phyloP scores from a whole-genome alignment of 2,888 invertebrate genomes.

The Rhodophaea formosa region DNA sequence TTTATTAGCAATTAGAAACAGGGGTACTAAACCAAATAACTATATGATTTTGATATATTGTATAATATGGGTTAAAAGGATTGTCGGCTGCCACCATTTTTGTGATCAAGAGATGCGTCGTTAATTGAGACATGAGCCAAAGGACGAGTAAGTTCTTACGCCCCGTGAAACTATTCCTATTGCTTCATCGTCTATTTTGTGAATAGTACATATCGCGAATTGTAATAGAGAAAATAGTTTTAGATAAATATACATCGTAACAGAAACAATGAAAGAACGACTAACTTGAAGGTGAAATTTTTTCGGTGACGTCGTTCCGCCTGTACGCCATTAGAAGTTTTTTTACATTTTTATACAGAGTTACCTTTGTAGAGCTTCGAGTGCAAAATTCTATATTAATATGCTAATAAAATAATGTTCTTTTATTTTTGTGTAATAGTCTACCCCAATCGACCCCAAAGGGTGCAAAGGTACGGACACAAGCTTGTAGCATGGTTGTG shows the following conservation, averaged over 20 bases:
- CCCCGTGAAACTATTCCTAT: too few relatives aligned
- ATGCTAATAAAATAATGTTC: conserved; percentile 60
- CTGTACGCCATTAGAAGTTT: conserved; percentile 36
- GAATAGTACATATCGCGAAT: conserved; percentile 28
- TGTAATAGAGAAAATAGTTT: conserved; percentile 29
- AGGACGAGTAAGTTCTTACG: neutral
- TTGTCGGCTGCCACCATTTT: neutral
- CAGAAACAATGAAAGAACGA: conserved; percentile 2
- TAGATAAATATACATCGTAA: conserved; percentile 36
- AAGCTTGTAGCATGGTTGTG: conserved; percentile 57
- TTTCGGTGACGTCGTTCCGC: conserved; percentile 17
- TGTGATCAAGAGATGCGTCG: neutral
- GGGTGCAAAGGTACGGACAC: conserved; percentile 47
- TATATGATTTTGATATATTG: too few relatives aligned
- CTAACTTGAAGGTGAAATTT: conserved; percentile 8
- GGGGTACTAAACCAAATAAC: too few relatives aligned
- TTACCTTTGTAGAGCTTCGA: conserved; percentile 46
- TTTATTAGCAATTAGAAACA: too few relatives aligned
- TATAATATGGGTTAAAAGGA: neutral
- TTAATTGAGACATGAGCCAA: neutral
- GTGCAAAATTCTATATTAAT: conserved; percentile 61
- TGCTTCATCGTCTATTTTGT: neutral
- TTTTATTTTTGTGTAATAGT: conserved; percentile 43
- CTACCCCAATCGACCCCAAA: conserved; percentile 28
- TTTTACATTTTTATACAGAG: conserved; percentile 43